Conservation (phyloP, 2,888 invertebrate genomes). For the Epirrhoe tristata region DNA sequence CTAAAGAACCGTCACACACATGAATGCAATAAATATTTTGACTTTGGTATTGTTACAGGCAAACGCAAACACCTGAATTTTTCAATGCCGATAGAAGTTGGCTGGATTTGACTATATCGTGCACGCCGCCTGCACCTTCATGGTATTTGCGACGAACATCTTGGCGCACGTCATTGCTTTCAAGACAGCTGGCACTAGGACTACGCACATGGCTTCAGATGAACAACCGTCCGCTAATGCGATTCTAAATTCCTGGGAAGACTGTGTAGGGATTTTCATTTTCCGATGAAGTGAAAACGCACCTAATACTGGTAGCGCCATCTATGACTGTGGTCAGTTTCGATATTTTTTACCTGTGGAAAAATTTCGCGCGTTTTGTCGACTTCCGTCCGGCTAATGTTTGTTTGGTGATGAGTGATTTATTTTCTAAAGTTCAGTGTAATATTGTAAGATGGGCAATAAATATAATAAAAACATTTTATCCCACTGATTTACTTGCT, state of each 20-base stretch:
- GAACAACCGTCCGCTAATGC: conserved; percentile 61
- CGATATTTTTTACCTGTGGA: conserved; percentile 2
- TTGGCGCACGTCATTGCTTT: conserved; percentile 62
- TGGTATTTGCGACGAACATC: conserved; percentile 77
- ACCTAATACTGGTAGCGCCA: not conserved
- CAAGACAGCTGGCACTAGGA: conserved; percentile 61
- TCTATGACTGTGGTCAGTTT: conserved; percentile 15
- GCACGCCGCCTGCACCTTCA: conserved; percentile 64
- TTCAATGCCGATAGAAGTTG: conserved; percentile 47
- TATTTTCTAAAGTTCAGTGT: conserved; percentile 20
- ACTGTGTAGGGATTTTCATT: not conserved
- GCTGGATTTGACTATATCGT: conserved; percentile 64
- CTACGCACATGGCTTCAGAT: conserved; percentile 64
- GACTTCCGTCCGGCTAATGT: conserved; percentile 3
- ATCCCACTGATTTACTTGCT: not conserved
- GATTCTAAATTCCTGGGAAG: conserved; percentile 52
- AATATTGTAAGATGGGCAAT: conserved; percentile 8
- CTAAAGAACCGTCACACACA: no score
- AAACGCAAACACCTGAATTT: conserved; percentile 33
- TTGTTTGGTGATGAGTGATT: conserved; percentile 6
- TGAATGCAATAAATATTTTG: no score
- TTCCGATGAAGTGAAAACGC: not conserved
- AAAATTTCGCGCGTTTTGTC: conserved; percentile 22
- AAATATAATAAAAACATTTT: conserved; percentile 8
- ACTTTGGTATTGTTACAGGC: conserved; percentile 24